Base-by-base conservation (phyloP, 2,113 vertebrate species). In the Podarcis cretensis region DNA sequence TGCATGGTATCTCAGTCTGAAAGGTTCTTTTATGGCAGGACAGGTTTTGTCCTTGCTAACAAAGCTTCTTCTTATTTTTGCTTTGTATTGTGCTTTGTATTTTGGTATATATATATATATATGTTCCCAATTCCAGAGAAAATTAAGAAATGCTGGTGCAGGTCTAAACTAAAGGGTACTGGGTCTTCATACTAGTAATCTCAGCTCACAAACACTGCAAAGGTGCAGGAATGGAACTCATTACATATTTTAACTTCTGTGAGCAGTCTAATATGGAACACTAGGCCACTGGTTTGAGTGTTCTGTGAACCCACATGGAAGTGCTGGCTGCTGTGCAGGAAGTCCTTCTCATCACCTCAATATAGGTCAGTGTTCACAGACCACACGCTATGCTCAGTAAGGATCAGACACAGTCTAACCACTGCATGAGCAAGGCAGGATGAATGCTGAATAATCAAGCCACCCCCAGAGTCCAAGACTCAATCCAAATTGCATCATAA, bases 41-140 rank as follows among this genome's bases (percentile, higher is more conserved):
- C 6, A 81, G 66, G 77, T 84, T 86, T 73, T 89, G 65, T 37
- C 86, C 90, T 10, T 32, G 32, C 14, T 68, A 85, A 27, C 73
- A 14, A 3, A 35, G 54, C 87, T 81, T 30, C 59, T 63, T 63
- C 59, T 20, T 63, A 18, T 20, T 5, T 30, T 54, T 86, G 13
- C 71, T 90, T 30, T 83, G 0, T 65, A 81, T 89, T 91, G 48
- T 85, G 13, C 71, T 90, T 30, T 83, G 0, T 73, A 81, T 89
- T 91, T 91, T 86, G 2, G 6, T 73, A 8, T 23, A 63, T 85
- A 30, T 79, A 30, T 79, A 30, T 79, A 54, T 79, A 54, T 54
- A 54, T 2, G 3, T 35, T 86, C 6, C 77, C 66, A 85, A 14
- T 73, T 87, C 20, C 48, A 91, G 23, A 30, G 30, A 71, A 92